These are phyloP conservation scores for Phrixothrix hirtus DNA, from an alignment of 2,888 invertebrate species.

Conservation along the genomic window DNA sequence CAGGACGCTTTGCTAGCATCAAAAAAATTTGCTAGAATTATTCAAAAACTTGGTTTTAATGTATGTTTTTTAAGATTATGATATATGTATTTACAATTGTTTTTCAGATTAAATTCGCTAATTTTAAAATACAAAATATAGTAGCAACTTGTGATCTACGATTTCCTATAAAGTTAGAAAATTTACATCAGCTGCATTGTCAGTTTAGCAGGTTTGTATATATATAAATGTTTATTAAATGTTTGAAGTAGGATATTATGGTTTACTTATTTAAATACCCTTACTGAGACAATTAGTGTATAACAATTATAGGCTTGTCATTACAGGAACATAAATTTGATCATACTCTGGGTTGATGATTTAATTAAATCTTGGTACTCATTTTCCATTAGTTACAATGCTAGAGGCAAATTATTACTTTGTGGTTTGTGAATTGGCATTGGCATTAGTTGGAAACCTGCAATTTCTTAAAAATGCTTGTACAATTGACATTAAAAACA, in stretches of 20 bases:
- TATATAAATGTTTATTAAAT: background rate
- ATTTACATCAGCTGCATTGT: slow-evolving; percentile 72
- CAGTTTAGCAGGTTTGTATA: slow-evolving; percentile 60
- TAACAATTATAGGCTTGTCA: background rate
- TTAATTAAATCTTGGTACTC: too few relatives aligned
- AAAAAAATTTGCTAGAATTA: slow-evolving; percentile 79
- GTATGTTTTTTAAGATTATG: slow-evolving; percentile 56
- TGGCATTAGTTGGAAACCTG: too few relatives aligned
- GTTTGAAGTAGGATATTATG: too few relatives aligned
- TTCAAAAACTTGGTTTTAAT: slow-evolving; percentile 78
- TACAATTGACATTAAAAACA: too few relatives aligned
- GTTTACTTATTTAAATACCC: too few relatives aligned
- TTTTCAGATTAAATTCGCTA: slow-evolving; percentile 73
- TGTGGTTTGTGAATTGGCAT: too few relatives aligned
- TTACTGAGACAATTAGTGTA: too few relatives aligned
- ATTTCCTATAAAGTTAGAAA: slow-evolving; percentile 75
- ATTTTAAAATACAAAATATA: slow-evolving; percentile 80
- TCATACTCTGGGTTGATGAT: too few relatives aligned
- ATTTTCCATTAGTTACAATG: too few relatives aligned
- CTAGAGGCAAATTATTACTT: too few relatives aligned
- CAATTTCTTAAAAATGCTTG: too few relatives aligned
- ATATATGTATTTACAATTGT: slow-evolving; percentile 10
- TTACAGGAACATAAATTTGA: background rate
- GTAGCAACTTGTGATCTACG: slow-evolving; percentile 75
- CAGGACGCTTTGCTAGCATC: slow-evolving; percentile 76